Evolutionary conservation across 2,797 vertebrate genomes (phyloP).

Genomic region (Cuniculus paca): DNA sequence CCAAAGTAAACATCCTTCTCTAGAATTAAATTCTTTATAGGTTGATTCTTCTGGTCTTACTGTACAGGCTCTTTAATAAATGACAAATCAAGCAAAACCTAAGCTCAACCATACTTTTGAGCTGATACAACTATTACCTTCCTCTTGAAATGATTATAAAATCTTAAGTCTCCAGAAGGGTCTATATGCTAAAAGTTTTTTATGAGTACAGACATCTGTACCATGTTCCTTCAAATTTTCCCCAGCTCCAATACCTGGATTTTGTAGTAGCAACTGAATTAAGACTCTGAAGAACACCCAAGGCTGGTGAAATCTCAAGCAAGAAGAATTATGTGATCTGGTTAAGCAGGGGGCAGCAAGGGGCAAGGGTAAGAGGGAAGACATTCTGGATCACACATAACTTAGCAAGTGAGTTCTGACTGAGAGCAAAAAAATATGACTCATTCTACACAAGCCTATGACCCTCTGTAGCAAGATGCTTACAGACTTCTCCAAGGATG

Average conservation of each 20-base stretch:
- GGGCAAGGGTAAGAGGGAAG: background rate
- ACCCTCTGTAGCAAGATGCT: background rate
- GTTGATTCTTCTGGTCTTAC: background rate
- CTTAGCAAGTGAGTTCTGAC: background rate
- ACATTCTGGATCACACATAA: background rate
- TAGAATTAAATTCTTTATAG: background rate
- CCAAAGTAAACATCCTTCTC: background rate
- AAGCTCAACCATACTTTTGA: background rate
- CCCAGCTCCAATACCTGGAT: background rate
- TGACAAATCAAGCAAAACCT: constrained; percentile 4
- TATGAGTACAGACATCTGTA: background rate
- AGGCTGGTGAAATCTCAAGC: background rate
- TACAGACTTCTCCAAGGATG: background rate
- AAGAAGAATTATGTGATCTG: background rate
- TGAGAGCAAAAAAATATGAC: background rate
- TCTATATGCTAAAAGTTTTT: background rate
- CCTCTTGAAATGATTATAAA: constrained; percentile 46
- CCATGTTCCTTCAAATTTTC: constrained; percentile 1
- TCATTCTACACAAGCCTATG: background rate
- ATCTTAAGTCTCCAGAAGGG: background rate
- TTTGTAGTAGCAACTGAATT: constrained; percentile 13
- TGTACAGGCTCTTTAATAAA: background rate
- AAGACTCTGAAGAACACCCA: background rate
- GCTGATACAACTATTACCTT: background rate
- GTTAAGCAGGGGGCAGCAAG: background rate